Conservation (phyloP, 2,888 invertebrate species). For the Sinopyrophorus schimmeli region DNA sequence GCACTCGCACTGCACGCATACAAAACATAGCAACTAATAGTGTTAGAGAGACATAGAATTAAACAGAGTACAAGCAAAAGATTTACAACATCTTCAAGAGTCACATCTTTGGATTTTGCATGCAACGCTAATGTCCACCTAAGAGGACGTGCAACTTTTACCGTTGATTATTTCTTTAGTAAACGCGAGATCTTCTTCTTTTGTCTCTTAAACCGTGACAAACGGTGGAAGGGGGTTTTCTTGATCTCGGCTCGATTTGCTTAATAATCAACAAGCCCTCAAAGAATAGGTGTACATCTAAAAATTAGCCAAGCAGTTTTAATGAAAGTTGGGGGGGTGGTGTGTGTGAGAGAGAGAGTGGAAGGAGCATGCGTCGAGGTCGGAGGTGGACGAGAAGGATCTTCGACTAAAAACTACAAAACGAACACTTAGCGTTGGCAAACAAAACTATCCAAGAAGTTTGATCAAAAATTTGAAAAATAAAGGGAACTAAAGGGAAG, state of each 20-base stretch:
- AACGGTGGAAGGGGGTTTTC: conserved; percentile 50
- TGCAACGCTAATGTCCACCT: conserved; percentile 18
- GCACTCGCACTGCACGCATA: conserved; percentile 39
- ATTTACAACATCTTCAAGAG: conserved; percentile 24
- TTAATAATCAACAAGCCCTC: conserved; percentile 14
- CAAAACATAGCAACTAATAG: conserved; percentile 39
- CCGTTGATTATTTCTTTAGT: conserved; percentile 1
- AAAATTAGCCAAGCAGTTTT: not conserved
- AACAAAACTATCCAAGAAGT: conserved; percentile 36
- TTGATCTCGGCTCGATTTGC: not conserved
- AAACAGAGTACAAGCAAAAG: conserved; percentile 26
- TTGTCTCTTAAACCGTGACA: conserved; percentile 40
- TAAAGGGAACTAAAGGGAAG: conserved; percentile 40
- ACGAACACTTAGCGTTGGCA: conserved; percentile 31
- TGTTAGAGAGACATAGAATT: conserved; percentile 33
- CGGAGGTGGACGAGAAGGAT: too few relatives aligned
- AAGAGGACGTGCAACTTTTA: conserved; percentile 21
- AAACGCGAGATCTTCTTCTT: too few relatives aligned
- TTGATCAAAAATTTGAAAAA: too few relatives aligned
- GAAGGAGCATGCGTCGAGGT: too few relatives aligned
- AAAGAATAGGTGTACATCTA: conserved; percentile 6
- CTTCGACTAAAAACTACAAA: too few relatives aligned
- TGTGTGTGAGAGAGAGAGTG: too few relatives aligned
- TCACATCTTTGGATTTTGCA: conserved; percentile 18
- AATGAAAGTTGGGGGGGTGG: too few relatives aligned